Conservation (phyloP, 2,888 invertebrate species). For the Anthophora plumipes region DNA sequence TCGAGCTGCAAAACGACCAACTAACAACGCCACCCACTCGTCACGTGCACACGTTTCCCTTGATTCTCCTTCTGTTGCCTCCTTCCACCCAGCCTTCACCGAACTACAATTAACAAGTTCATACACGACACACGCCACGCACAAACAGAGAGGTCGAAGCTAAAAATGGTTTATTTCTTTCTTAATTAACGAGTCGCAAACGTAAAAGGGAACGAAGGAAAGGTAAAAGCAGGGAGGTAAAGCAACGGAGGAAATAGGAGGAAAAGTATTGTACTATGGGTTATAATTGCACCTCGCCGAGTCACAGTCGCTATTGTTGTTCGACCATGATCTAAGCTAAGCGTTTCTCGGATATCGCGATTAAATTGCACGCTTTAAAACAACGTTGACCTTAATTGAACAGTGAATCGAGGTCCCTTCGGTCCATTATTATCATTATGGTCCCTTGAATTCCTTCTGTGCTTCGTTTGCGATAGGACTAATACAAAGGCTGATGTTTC, state of each 20-base stretch:
- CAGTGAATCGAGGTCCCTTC: slow-evolving; percentile 19
- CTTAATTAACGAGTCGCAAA: slow-evolving; percentile 63
- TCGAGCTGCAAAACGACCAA: neutral
- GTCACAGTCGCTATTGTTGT: slow-evolving; percentile 34
- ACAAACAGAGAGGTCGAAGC: slow-evolving; percentile 1
- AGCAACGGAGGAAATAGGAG: neutral
- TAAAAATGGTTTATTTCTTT: slow-evolving; percentile 30
- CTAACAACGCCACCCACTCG: neutral
- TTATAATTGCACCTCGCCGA: slow-evolving; percentile 35
- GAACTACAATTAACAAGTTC: slow-evolving; percentile 35
- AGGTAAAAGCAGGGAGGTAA: neutral
- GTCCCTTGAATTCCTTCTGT: neutral
- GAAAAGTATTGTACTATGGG: slow-evolving; percentile 46
- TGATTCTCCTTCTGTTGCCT: neutral
- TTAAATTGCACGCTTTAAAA: slow-evolving; percentile 43
- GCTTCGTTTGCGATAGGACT: neutral
- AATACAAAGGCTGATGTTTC: too few species aligned
- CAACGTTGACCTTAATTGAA: slow-evolving; percentile 39
- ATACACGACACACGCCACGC: neutral
- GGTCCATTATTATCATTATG: neutral
- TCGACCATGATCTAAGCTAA: slow-evolving; percentile 1
- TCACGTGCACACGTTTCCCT: neutral
- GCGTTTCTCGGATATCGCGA: slow-evolving; percentile 42
- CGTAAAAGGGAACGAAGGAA: slow-evolving; percentile 15
- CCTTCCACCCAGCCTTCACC: neutral